Percentiles rank a stretch among this genome's conserved stretches.
These are phyloP conservation scores for Sitta europaea DNA, from an alignment of 2,113 vertebrate genomes.

Conservation along the genomic window DNA sequence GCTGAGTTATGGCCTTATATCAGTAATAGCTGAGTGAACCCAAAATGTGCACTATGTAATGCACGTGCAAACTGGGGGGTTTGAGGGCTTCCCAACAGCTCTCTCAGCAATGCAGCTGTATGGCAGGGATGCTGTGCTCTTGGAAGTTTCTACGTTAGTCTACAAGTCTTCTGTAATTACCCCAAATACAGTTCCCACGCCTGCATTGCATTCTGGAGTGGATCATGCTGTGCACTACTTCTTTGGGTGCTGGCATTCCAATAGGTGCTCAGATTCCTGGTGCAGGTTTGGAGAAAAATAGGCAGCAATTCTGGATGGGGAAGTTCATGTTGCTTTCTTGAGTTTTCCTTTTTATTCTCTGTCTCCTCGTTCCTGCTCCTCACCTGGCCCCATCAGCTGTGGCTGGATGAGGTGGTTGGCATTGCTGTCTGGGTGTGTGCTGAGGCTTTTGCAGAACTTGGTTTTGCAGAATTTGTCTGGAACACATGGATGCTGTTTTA, in stretches of 20 bases:
- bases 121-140: not conserved
- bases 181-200: not conserved
- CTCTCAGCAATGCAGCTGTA: not conserved
- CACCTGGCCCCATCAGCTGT: not conserved
- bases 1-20: not conserved
- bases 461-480: not conserved
- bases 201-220: accelerated
- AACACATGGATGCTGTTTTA: not conserved
- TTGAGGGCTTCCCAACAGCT: not conserved
- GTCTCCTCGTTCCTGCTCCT: not conserved
- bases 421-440: not conserved
- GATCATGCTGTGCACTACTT: not conserved
- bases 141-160: not conserved
- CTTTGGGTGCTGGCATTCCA: not conserved
- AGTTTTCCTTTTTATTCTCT: not conserved
- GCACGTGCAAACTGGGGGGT: not conserved
- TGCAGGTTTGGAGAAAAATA: not conserved
- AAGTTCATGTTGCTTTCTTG: not conserved
- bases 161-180: not conserved
- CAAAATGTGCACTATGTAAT: not conserved
- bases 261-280: not conserved
- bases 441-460: not conserved
- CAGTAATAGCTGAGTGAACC: not conserved
- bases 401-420: not conserved
- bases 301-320: not conserved